A percentile compares a stretch with the other conserved stretches of the same genome.
These are phyloP conservation scores for Harpagoxenus sublaevis DNA, from an alignment of 2,888 invertebrate species.

Conservation along the genomic window DNA sequence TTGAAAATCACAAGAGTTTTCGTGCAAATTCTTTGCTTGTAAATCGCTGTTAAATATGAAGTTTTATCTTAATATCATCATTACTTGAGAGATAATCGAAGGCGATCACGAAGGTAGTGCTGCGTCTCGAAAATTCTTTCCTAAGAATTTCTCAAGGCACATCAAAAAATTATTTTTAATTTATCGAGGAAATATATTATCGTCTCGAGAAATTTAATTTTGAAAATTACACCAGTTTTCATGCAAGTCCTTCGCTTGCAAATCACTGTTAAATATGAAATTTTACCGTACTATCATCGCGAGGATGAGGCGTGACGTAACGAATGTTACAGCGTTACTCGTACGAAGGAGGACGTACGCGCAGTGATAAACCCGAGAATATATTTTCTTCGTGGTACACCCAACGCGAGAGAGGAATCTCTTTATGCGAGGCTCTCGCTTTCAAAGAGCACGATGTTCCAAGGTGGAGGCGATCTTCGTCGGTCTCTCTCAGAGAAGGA, in stretches of 20 bases:
- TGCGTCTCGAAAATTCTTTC: not conserved
- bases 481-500: conserved; percentile 58
- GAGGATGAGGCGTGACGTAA: conserved; percentile 43
- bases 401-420: conserved; percentile 44
- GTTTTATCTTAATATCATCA: not conserved
- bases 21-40: not conserved
- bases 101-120: not conserved
- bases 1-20: not conserved
- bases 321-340: conserved; percentile 34
- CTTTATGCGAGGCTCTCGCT: conserved; percentile 57
- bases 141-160: not conserved
- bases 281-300: not conserved
- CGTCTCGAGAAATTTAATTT: not conserved
- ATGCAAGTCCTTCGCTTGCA: not conserved
- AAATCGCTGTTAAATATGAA: not conserved
- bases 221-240: not conserved
- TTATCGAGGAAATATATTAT: not conserved
- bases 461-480: conserved; percentile 58
- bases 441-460: conserved; percentile 55
- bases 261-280: conserved; percentile 13
- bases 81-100: conserved; percentile 17
- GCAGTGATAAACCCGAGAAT: conserved; percentile 50
- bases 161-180: not conserved
- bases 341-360: conserved; percentile 31
- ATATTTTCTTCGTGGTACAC: conserved; percentile 30